These are phyloP conservation scores for Drosophila infuscata DNA, from an alignment of 2,888 invertebrate genomes.

Conservation along the genomic window DNA sequence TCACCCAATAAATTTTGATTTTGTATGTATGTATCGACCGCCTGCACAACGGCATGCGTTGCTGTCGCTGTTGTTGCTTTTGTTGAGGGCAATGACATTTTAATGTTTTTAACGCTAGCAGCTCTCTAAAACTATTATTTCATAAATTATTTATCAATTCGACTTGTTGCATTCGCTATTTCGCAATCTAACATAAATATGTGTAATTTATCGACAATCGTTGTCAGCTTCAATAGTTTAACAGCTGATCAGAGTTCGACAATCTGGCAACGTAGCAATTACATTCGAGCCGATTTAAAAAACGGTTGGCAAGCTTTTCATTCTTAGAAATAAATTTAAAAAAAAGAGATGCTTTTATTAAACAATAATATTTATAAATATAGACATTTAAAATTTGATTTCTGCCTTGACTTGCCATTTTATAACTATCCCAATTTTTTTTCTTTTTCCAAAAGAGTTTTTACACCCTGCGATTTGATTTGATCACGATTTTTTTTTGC, in stretches of 20 bases:
- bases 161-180: conserved; percentile 22
- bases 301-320: not conserved
- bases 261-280: conserved; percentile 5
- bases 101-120: not conserved
- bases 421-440: not conserved
- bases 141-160: not conserved
- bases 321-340: not conserved
- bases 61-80: conserved; percentile 58
- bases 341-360: not conserved
- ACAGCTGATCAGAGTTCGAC: not conserved
- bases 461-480: conserved; percentile 18
- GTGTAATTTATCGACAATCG: conserved; percentile 9
- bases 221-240: conserved; percentile 3
- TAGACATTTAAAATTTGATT: not conserved
- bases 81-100: conserved; percentile 59
- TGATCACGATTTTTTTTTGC: not conserved
- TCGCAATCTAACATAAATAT: conserved; percentile 31
- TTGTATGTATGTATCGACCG: conserved; percentile 66
- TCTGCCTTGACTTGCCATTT: not conserved
- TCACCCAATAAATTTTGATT: conserved; percentile 72
- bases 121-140: not conserved
- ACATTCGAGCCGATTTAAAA: not conserved
- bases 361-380: not conserved
- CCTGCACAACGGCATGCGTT: conserved; percentile 70
- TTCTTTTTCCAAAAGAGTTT: not conserved